Evolutionary conservation across 1,140 invertebrate species (phyloP).

Genomic region (Pantala flavescens): DNA sequence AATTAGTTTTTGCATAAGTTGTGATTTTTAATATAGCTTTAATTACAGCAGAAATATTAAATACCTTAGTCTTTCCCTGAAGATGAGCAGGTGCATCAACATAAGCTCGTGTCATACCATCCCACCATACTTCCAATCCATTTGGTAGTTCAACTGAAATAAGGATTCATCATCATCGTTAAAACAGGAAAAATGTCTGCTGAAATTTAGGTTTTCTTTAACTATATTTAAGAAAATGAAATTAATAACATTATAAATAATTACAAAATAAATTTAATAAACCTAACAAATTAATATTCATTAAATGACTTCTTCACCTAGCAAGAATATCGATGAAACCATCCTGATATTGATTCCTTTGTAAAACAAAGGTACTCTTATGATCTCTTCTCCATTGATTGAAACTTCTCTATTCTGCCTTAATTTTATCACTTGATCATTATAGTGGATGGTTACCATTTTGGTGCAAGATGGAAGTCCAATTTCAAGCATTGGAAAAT

Average conservation of each 20-base stretch:
- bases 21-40: too few relatives aligned
- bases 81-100: constrained; percentile 66
- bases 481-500: constrained; percentile 37
- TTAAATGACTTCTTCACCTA: constrained; percentile 35
- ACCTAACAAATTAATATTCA: too few relatives aligned
- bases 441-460: constrained; percentile 50
- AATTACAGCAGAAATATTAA: background rate
- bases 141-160: constrained; percentile 58
- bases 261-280: constrained; percentile 4
- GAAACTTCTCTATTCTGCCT: constrained; percentile 58
- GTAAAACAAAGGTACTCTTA: constrained; percentile 49
- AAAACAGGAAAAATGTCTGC: background rate
- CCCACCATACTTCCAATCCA: constrained; percentile 73
- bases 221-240: background rate
- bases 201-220: background rate
- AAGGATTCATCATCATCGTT: constrained; percentile 19
- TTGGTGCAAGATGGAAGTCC: constrained; percentile 71
- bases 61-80: constrained; percentile 40
- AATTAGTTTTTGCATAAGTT: too few relatives aligned
- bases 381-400: constrained; percentile 59
- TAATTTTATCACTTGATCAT: constrained; percentile 46
- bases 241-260: background rate
- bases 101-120: constrained; percentile 65
- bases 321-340: constrained; percentile 64
- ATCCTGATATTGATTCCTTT: constrained; percentile 47